A percentile compares a stretch with the other conserved stretches of the same genome.
Conservation (phyloP, 2,888 invertebrate genomes). For the Laspeyria flexula region DNA sequence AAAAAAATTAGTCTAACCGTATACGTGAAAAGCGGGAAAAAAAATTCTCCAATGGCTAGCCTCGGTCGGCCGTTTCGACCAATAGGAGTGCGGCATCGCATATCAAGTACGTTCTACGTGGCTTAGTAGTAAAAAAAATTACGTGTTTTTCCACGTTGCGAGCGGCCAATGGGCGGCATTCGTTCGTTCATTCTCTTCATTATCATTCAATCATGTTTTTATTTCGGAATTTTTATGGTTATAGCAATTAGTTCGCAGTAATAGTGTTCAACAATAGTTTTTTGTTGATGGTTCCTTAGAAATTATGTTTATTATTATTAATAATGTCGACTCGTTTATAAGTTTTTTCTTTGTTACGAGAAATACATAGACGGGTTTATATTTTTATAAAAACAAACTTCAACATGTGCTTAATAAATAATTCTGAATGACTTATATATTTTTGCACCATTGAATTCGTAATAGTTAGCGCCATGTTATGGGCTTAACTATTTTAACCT, state of each 20-base stretch:
- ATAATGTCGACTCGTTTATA: no score
- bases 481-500: no score
- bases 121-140: conserved; percentile 78
- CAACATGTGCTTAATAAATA: no score
- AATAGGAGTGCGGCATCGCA: conserved; percentile 61
- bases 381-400: no score
- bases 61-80: conserved; percentile 58
- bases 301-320: neutral
- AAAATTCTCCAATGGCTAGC: conserved; percentile 77
- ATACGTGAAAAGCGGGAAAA: conserved; percentile 82
- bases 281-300: conserved; percentile 6
- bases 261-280: conserved; percentile 14
- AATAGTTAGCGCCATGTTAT: no score
- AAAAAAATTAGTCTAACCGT: conserved; percentile 75
- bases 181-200: conserved; percentile 65
- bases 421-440: no score
- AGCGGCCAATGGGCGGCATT: conserved; percentile 72
- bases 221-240: conserved; percentile 45
- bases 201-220: conserved; percentile 69
- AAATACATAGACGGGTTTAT: no score
- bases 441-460: no score
- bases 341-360: no score
- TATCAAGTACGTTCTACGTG: conserved; percentile 81
- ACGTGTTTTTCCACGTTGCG: conserved; percentile 81
- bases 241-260: conserved; percentile 29